These are phyloP conservation scores for Drosophila demipolita DNA, from an alignment of 2,888 invertebrate species.

Conservation along the genomic window DNA sequence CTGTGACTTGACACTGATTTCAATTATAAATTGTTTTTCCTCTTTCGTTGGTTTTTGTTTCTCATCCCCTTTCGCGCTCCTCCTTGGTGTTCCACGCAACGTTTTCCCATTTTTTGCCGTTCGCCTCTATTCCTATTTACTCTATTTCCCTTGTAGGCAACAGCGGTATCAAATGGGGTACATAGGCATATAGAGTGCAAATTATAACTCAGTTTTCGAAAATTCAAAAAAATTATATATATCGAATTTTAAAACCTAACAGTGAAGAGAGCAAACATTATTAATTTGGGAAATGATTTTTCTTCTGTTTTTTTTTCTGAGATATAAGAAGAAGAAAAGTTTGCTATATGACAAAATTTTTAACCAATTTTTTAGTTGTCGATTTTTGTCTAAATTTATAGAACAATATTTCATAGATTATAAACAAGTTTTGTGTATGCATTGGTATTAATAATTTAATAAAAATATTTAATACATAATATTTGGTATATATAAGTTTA, in stretches of 20 bases:
- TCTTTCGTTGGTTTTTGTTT: conserved; percentile 15
- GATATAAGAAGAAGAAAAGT: background rate
- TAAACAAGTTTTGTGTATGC: background rate
- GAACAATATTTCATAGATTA: background rate
- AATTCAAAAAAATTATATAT: background rate
- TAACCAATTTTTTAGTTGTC: background rate
- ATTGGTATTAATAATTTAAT: background rate
- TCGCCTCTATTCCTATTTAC: conserved; percentile 2
- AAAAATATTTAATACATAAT: background rate
- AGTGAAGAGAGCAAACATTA: background rate
- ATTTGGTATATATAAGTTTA: background rate
- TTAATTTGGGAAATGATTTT: background rate
- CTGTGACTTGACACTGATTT: conserved; percentile 70
- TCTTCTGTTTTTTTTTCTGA: background rate
- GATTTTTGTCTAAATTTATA: background rate
- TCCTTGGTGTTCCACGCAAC: background rate
- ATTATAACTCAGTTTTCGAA: background rate
- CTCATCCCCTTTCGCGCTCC: conserved; percentile 21
- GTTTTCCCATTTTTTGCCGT: conserved; percentile 14
- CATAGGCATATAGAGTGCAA: background rate
- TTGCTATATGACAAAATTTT: background rate
- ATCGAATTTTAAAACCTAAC: background rate
- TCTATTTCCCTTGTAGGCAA: background rate
- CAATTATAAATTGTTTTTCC: conserved; percentile 73
- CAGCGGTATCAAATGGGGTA: background rate